phyloP scores from a whole-genome alignment of 2,888 invertebrate species.

The Leptura quadrifasciata region DNA sequence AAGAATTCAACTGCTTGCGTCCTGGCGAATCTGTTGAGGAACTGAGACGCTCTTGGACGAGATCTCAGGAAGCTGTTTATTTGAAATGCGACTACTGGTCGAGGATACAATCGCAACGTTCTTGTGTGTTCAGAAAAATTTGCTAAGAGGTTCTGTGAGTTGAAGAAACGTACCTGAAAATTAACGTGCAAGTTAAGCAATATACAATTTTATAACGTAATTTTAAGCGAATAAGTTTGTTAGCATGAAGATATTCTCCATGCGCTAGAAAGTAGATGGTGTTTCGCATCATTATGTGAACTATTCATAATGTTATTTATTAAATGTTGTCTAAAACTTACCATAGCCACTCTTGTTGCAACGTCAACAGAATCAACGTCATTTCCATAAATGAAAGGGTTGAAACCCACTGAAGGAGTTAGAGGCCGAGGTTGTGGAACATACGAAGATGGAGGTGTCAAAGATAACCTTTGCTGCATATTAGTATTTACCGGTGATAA shows the following conservation, averaged over 20 bases:
- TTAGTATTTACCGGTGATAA: slow-evolving; percentile 60
- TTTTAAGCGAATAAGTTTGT: too few relatives aligned
- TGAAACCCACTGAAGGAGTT: slow-evolving; percentile 77
- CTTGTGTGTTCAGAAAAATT: slow-evolving; percentile 99
- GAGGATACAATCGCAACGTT: slow-evolving; percentile 95
- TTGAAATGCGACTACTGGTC: slow-evolving; percentile 99
- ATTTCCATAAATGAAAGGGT: slow-evolving; percentile 93
- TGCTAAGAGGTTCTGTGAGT: slow-evolving; percentile 96
- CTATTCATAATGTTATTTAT: too few relatives aligned
- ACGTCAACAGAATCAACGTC: slow-evolving; percentile 99
- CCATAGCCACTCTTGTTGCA: slow-evolving; percentile 98
- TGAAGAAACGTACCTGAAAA: slow-evolving; percentile 93
- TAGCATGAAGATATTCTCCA: too few relatives aligned
- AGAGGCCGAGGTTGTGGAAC: slow-evolving; percentile 73
- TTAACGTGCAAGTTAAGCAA: too few relatives aligned
- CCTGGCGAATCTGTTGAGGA: slow-evolving; percentile 93
- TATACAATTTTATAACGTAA: too few relatives aligned
- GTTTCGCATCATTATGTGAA: too few relatives aligned
- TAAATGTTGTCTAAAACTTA: too few relatives aligned
- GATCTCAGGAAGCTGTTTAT: slow-evolving; percentile 97
- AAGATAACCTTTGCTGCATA: slow-evolving; percentile 59
- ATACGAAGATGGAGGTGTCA: slow-evolving; percentile 62
- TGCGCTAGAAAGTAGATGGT: too few relatives aligned
- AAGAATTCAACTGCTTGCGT: slow-evolving; percentile 99
- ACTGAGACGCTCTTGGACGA: slow-evolving; percentile 90